Evolutionary conservation across 2,888 invertebrate genomes (phyloP).

Genomic region (Ctena decussata): DNA sequence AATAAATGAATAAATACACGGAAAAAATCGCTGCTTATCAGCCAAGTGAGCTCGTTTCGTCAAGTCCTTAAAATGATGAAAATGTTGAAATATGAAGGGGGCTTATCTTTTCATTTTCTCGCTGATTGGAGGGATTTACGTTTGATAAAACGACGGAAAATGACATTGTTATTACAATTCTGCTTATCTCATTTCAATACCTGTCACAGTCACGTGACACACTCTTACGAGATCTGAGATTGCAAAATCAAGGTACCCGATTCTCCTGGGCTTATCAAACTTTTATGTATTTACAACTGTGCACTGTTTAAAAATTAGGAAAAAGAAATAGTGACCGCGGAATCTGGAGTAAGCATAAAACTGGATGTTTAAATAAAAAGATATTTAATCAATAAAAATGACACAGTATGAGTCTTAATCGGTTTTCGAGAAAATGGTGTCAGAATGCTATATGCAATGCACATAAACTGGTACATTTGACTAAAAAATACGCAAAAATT

Average conservation of each 20-base stretch:
- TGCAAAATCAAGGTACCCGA: constrained; percentile 45
- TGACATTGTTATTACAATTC: constrained; percentile 67
- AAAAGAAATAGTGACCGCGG: background rate
- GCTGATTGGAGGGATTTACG: constrained; percentile 63
- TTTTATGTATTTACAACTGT: background rate
- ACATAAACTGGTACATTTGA: too few relatives aligned
- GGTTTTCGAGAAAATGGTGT: background rate
- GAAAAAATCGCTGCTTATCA: background rate
- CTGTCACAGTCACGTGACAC: constrained; percentile 66
- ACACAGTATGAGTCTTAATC: background rate
- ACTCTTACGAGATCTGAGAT: constrained; percentile 48
- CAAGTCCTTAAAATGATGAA: background rate
- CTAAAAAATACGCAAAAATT: too few relatives aligned
- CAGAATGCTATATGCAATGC: too few relatives aligned
- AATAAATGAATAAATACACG: too few relatives aligned
- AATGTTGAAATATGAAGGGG: constrained; percentile 54
- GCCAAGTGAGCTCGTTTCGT: background rate
- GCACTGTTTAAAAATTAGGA: background rate
- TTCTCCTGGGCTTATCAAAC: constrained; percentile 8
- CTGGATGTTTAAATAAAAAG: background rate
- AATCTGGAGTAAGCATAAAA: background rate
- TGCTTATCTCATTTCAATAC: constrained; percentile 65
- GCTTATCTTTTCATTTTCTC: constrained; percentile 47
- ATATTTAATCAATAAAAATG: background rate
- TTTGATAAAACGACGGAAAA: constrained; percentile 68